These are phyloP conservation scores for Corvus hawaiiensis DNA, from an alignment of 2,113 vertebrate genomes.

Conservation along the genomic window DNA sequence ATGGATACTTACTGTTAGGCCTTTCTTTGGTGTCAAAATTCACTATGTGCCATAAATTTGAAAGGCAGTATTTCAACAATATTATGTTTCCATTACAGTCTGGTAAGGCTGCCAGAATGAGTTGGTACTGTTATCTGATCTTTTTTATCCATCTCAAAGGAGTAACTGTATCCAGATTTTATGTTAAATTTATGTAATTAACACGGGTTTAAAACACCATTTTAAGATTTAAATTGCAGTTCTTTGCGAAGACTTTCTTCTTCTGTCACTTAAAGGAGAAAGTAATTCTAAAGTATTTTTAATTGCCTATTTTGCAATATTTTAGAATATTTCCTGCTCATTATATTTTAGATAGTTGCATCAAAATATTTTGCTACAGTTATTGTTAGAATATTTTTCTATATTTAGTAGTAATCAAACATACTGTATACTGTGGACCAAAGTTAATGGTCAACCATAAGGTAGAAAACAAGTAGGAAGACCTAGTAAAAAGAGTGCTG, in stretches of 20 bases:
- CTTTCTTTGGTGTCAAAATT: not conserved
- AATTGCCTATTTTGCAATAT: not conserved
- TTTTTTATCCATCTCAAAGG: not conserved
- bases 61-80: not conserved
- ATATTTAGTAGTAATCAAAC: not conserved
- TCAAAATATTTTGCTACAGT: not conserved
- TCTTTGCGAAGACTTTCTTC: not conserved
- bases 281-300: not conserved
- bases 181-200: not conserved
- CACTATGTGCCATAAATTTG: not conserved
- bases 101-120: not conserved
- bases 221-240: not conserved
- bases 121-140: not conserved
- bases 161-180: not conserved
- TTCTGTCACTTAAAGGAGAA: not conserved
- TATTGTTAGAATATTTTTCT: not conserved
- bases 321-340: not conserved
- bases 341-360: not conserved
- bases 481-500: not conserved
- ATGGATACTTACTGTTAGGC: not conserved
- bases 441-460: not conserved
- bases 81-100: not conserved
- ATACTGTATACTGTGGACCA: not conserved
- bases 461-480: not conserved
- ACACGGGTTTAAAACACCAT: not conserved